Evolutionary conservation across 2,113 vertebrate species (phyloP), one percentile per base, ranked within the genome.

Genomic region (Calypte anna): DNA sequence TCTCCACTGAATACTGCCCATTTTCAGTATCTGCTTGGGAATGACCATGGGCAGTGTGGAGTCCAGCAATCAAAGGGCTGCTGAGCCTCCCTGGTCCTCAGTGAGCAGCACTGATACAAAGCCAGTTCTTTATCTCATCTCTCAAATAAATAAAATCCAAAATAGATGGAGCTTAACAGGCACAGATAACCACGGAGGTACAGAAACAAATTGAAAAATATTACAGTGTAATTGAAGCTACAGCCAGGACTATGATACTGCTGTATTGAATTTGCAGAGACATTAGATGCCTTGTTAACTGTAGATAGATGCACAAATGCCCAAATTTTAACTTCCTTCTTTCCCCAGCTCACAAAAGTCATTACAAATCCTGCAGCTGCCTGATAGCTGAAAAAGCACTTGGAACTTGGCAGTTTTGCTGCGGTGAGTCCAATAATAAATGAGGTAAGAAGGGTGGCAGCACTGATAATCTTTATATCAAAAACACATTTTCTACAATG

Each of bases 251-350:
- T 67, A 44, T 88, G 64, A 72, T 57, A 81, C 90, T 73, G 68
- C 86, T 82, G 80, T 27, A 73, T 24, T 53, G 61, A 79, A 89
- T 84, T 80, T 75, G 74, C 70, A 90, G 20, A 73, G 76, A 94
- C 78, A 94, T 90, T 88, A 92, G 90, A 82, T 87, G 92, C 91
- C 96, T 97, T 33, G 64, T 96, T 96, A 96, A 90, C 87, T 89
- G 86, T 21, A 51, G 89, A 79, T 76, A 97, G 82, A 94, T 64
- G 86, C 69, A 75, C 93, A 96, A 97, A 89, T 83, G 78, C 84
- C 96, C 86, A 94, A 94, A 96, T 95, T 96, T 90, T 91, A 96
- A 96, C 95, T 87, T 97, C 83, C 74, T 91, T 74, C 84, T 96
- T 94, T 75, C 78, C 75, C 43, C 78, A 77, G 90, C 88, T 96